Evolutionary conservation across 2,888 invertebrate species (phyloP).

Genomic region (Carabus problematicus): DNA sequence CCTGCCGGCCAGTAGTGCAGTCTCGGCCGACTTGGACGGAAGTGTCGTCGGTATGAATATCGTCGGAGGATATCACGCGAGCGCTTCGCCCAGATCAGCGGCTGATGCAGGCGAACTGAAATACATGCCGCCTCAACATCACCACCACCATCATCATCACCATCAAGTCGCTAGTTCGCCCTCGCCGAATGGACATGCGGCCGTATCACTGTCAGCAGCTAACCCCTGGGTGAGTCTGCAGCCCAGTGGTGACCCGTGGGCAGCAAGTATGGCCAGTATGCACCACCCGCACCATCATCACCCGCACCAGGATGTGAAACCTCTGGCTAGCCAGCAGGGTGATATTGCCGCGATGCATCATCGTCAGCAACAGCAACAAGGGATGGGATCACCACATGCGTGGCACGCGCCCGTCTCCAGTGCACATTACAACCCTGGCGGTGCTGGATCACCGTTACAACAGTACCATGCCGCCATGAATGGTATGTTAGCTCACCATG

Average conservation of each 20-base stretch:
- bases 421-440: constrained; percentile 82
- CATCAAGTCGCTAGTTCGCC: constrained; percentile 74
- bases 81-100: constrained; percentile 85
- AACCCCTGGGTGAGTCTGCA: constrained; percentile 86
- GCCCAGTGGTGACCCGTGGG: constrained; percentile 81
- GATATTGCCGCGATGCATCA: constrained; percentile 63
- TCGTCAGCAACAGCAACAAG: constrained; percentile 59
- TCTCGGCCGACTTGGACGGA: constrained; percentile 78
- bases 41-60: constrained; percentile 74
- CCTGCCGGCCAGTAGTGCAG: constrained; percentile 79
- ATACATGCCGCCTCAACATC: constrained; percentile 87
- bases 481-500: constrained; percentile 74
- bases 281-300: constrained; percentile 78
- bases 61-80: constrained; percentile 79
- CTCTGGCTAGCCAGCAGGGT: constrained; percentile 69
- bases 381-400: constrained; percentile 77
- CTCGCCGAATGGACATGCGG: constrained; percentile 68
- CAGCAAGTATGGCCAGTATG: constrained; percentile 71
- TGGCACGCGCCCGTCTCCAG: constrained; percentile 91
- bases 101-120: constrained; percentile 93
- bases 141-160: constrained; percentile 79
- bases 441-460: constrained; percentile 76
- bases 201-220: constrained; percentile 62
- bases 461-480: constrained; percentile 77
- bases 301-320: constrained; percentile 81